Percentiles rank a stretch among this genome's conserved stretches.
Evolutionary conservation across 1,140 invertebrate species (phyloP).

Genomic region (Leguminivora glycinivorella): DNA sequence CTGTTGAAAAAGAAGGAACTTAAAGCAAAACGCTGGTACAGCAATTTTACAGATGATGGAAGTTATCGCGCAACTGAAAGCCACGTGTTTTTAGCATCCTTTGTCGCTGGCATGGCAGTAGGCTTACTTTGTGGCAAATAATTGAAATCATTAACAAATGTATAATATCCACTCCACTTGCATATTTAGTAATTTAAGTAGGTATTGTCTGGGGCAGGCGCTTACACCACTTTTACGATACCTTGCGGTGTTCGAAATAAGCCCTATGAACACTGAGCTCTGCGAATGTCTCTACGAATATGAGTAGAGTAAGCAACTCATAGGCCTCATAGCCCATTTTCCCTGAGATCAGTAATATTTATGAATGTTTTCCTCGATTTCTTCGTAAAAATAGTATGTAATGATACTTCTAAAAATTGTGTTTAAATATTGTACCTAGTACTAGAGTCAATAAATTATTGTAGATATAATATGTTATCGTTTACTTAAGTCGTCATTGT

Average conservation of each 20-base stretch:
- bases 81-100: conserved; percentile 87
- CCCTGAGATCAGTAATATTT: neutral
- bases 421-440: neutral
- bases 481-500: conserved; percentile 7
- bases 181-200: neutral
- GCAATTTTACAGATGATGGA: conserved; percentile 82
- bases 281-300: neutral
- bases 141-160: neutral
- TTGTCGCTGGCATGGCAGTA: conserved; percentile 85
- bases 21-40: conserved; percentile 86
- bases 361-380: neutral
- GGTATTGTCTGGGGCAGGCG: neutral
- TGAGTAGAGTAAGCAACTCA: neutral
- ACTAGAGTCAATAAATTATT: conserved; percentile 14
- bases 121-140: conserved; percentile 80
- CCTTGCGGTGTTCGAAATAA: neutral
- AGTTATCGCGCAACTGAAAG: conserved; percentile 84
- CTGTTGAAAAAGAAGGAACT: conserved; percentile 83
- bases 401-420: neutral
- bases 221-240: neutral
- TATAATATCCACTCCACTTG: conserved; percentile 12
- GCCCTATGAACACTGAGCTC: too few species aligned
- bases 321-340: neutral
- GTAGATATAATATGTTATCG: conserved; percentile 12
- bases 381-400: neutral